phyloP scores from a whole-genome alignment of 2,113 vertebrate species.

The Nibea coibor region DNA sequence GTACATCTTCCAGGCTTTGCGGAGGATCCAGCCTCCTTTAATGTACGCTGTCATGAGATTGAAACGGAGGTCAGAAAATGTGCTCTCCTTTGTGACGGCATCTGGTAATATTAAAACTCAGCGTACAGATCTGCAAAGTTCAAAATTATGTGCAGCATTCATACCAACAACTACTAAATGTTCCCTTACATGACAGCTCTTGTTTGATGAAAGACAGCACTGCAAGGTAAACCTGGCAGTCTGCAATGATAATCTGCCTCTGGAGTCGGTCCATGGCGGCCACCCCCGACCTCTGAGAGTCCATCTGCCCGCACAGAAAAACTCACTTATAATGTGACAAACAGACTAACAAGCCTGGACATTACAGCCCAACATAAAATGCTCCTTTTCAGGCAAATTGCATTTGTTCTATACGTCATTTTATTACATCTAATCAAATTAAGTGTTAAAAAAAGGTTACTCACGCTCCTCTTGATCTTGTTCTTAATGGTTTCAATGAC shows the following conservation, averaged over 20 bases:
- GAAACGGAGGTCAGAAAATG: conserved; percentile 5
- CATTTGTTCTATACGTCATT: neutral
- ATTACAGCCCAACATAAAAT: neutral
- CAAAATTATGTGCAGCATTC: neutral
- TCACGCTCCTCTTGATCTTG: conserved; percentile 94
- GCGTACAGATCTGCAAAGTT: neutral
- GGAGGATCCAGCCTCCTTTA: conserved; percentile 99
- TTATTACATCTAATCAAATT: neutral
- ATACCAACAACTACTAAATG: neutral
- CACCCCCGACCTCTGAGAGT: conserved; percentile 88
- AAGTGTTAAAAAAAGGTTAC: conserved; percentile 62
- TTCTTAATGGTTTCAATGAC: conserved; percentile 96
- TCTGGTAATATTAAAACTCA: neutral
- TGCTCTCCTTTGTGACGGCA: neutral
- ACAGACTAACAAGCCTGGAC: neutral
- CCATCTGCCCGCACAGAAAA: conserved; percentile 82
- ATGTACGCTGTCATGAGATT: conserved; percentile 88
- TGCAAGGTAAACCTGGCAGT: conserved; percentile 98
- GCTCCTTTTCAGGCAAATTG: neutral
- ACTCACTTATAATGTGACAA: conserved; percentile 6
- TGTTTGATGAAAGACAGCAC: conserved; percentile 97
- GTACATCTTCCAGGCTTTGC: conserved; percentile 99
- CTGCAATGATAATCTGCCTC: conserved; percentile 97
- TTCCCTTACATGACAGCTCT: conserved; percentile 90
- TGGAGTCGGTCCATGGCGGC: conserved; percentile 93